Evolutionary conservation across 2,113 vertebrate species (phyloP).

Genomic region (Apeltes quadracus): DNA sequence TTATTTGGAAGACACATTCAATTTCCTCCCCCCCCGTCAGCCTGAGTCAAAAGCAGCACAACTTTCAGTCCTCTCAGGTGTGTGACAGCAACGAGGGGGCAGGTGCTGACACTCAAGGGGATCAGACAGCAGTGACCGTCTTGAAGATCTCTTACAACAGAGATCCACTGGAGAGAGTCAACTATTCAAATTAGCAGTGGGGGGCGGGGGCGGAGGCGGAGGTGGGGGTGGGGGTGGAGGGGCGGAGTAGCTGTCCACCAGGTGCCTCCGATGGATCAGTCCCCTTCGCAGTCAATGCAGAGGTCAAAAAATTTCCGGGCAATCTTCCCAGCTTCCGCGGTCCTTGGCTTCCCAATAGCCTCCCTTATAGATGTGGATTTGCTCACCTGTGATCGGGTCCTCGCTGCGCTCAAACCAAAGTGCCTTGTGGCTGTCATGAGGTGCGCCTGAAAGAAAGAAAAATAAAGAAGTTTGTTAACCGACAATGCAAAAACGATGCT

Average conservation of each 20-base stretch:
- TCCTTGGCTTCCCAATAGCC: constrained; percentile 94
- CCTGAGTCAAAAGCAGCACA: constrained; percentile 23
- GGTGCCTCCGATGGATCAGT: constrained; percentile 35
- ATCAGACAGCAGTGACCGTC: constrained; percentile 41
- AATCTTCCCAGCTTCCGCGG: constrained; percentile 85
- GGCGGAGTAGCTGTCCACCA: constrained; percentile 29
- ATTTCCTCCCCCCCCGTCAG: constrained; percentile 5
- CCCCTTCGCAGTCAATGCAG: constrained; percentile 20
- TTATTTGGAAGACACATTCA: constrained; percentile 51
- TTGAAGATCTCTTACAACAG: constrained; percentile 75
- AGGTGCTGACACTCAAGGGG: constrained; percentile 20
- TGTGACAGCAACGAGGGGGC: constrained; percentile 30
- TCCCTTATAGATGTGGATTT: constrained; percentile 88
- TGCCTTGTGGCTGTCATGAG: constrained; percentile 86
- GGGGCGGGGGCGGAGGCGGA: background rate
- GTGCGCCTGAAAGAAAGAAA: constrained; percentile 72
- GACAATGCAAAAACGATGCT: background rate
- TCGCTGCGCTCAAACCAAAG: constrained; percentile 91
- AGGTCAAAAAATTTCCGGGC: constrained; percentile 89
- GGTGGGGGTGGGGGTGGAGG: no score
- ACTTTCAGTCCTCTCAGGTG: constrained; percentile 20
- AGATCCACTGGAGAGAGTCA: constrained; percentile 52
- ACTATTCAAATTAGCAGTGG: background rate
- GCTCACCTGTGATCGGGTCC: constrained; percentile 88
- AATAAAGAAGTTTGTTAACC: background rate